These are phyloP conservation scores for Tolmerus cingulatus DNA, from an alignment of 2,888 invertebrate species.

Conservation along the genomic window DNA sequence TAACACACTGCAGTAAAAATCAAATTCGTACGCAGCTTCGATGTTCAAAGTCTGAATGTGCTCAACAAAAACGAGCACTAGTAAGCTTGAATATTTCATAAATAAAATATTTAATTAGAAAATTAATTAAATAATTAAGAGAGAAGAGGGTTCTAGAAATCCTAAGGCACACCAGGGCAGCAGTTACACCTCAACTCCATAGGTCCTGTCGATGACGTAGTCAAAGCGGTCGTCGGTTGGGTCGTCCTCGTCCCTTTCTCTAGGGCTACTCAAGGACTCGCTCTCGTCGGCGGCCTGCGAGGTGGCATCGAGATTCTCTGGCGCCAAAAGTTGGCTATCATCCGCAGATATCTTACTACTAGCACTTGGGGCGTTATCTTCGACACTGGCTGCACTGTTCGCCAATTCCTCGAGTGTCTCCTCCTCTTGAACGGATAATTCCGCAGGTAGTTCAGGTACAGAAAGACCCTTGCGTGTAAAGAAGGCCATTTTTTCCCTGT, in stretches of 20 bases:
- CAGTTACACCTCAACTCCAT: constrained; percentile 81
- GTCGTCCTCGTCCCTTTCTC: constrained; percentile 56
- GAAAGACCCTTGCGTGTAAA: constrained; percentile 84
- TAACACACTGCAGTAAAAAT: neutral
- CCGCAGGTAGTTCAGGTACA: constrained; percentile 78
- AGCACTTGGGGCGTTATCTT: constrained; percentile 50
- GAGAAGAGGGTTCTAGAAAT: constrained; percentile 27
- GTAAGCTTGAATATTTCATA: constrained; percentile 11
- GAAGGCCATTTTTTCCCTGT: constrained; percentile 96
- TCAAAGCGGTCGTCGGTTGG: constrained; percentile 70
- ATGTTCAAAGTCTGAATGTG: constrained; percentile 14
- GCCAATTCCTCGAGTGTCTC: constrained; percentile 57
- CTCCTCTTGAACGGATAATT: constrained; percentile 64
- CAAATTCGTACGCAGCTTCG: constrained; percentile 19
- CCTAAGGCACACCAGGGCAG: constrained; percentile 44
- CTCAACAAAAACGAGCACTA: constrained; percentile 47
- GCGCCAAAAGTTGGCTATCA: constrained; percentile 1
- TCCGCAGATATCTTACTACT: neutral
- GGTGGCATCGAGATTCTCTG: constrained; percentile 3
- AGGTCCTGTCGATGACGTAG: constrained; percentile 82
- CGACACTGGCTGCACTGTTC: constrained; percentile 31
- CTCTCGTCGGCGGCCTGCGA: neutral
- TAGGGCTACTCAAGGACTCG: constrained; percentile 40
- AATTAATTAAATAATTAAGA: constrained; percentile 46
- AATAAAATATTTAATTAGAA: constrained; percentile 44